Percentiles rank a stretch among this genome's conserved stretches.
Evolutionary conservation across 2,888 invertebrate genomes (phyloP).

Genomic region (Pseudococcus longispinus): DNA sequence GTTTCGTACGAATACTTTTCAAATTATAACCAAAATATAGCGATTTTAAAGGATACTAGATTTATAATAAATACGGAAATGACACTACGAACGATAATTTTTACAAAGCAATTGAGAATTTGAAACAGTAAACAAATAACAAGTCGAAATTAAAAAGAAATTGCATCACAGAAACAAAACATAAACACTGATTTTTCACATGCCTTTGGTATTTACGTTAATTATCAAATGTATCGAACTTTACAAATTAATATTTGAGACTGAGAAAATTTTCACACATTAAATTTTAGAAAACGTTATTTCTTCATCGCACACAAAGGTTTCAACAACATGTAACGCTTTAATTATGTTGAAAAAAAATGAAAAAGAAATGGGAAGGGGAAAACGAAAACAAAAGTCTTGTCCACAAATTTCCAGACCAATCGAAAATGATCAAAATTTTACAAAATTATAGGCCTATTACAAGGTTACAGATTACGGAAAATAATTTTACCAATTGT

Average conservation of each 20-base stretch:
- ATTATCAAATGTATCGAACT: neutral
- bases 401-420: constrained; percentile 56
- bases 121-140: constrained; percentile 53
- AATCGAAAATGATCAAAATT: constrained; percentile 55
- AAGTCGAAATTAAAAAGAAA: constrained; percentile 50
- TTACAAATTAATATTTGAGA: neutral
- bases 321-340: constrained; percentile 54
- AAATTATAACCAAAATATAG: neutral
- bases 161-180: constrained; percentile 53
- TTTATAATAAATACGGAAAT: constrained; percentile 22
- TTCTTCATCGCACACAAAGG: constrained; percentile 46
- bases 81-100: constrained; percentile 37
- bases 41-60: neutral
- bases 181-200: constrained; percentile 48
- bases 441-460: constrained; percentile 52
- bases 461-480: constrained; percentile 45
- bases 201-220: constrained; percentile 33
- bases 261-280: neutral
- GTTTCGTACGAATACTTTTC: neutral
- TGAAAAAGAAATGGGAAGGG: constrained; percentile 29
- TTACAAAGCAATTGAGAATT: constrained; percentile 46
- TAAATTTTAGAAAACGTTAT: constrained; percentile 23
- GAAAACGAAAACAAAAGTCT: constrained; percentile 54
- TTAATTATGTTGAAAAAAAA: constrained; percentile 51
- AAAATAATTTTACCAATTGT: constrained; percentile 18